Conservation (phyloP, 2,888 invertebrate species). For the Pedicia rivosa region DNA sequence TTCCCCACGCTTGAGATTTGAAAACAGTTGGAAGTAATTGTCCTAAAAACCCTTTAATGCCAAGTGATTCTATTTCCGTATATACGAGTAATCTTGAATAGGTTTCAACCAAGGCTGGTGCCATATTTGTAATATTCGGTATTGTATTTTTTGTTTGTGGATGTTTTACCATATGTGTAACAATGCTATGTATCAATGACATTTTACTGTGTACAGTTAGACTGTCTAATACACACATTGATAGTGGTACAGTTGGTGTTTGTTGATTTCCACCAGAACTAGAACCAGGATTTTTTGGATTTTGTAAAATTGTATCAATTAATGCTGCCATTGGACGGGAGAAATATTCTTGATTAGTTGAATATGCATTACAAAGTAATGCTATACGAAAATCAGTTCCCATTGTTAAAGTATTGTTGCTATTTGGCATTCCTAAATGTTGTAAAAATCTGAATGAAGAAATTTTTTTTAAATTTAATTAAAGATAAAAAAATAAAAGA, state of each 20-base stretch:
- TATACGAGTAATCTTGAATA: constrained; percentile 87
- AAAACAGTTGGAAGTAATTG: constrained; percentile 82
- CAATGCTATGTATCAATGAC: constrained; percentile 67
- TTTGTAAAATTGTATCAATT: constrained; percentile 69
- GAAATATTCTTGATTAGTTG: constrained; percentile 81
- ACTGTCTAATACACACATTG: constrained; percentile 86
- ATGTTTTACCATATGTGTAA: constrained; percentile 77
- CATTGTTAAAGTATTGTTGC: constrained; percentile 51
- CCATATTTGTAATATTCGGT: constrained; percentile 45
- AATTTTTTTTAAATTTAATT: background rate
- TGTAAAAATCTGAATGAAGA: constrained; percentile 55
- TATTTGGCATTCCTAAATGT: constrained; percentile 62
- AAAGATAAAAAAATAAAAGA: no score
- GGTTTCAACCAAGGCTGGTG: constrained; percentile 88
- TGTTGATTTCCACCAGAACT: constrained; percentile 29
- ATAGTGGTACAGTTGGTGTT: constrained; percentile 70
- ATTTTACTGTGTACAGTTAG: constrained; percentile 93
- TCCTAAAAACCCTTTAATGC: constrained; percentile 92
- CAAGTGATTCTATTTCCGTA: constrained; percentile 90
- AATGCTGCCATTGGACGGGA: constrained; percentile 83
- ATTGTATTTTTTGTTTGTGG: constrained; percentile 74
- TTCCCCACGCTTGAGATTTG: constrained; percentile 88
- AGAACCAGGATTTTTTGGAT: constrained; percentile 40
- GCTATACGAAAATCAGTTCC: constrained; percentile 83
- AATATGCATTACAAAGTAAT: constrained; percentile 86